A percentile compares a stretch with the other conserved stretches of the same genome.
phyloP scores from a whole-genome alignment of 1,140 invertebrate species.

The Bombus fervidus region DNA sequence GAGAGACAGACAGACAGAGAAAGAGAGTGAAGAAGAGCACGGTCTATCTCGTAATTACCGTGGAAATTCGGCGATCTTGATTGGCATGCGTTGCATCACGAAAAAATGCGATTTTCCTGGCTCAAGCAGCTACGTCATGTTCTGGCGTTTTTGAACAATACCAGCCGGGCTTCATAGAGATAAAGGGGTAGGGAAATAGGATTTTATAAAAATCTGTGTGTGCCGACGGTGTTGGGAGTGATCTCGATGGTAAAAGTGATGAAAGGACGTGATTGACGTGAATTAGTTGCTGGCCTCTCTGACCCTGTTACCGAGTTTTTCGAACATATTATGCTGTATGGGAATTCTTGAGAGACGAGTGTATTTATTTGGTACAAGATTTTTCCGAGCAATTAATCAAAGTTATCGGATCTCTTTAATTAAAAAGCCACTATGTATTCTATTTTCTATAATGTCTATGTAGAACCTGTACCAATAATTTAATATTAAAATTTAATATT shows the following conservation, averaged over 20 bases:
- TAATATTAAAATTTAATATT: too few species aligned
- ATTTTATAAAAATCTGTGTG: background rate
- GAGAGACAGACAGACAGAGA: background rate
- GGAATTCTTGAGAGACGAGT: background rate
- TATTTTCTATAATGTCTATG: background rate
- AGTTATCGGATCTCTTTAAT: too few species aligned
- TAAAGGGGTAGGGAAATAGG: background rate
- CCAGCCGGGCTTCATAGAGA: background rate
- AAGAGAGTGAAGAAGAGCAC: background rate
- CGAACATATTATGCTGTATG: too few species aligned
- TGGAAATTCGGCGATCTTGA: constrained; percentile 61
- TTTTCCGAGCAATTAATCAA: background rate
- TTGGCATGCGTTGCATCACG: constrained; percentile 38
- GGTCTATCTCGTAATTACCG: constrained; percentile 55
- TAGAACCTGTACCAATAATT: too few species aligned
- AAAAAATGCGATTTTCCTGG: background rate
- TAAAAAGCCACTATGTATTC: background rate
- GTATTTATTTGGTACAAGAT: background rate
- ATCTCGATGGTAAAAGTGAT: background rate
- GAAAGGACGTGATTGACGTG: background rate
- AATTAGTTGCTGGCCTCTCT: background rate
- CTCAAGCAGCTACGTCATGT: constrained; percentile 6
- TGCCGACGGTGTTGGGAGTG: too few species aligned
- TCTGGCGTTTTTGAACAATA: background rate
- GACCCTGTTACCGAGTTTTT: constrained; percentile 7